Base-by-base conservation (phyloP, 2,888 invertebrate species). In the Polyploca ridens region DNA sequence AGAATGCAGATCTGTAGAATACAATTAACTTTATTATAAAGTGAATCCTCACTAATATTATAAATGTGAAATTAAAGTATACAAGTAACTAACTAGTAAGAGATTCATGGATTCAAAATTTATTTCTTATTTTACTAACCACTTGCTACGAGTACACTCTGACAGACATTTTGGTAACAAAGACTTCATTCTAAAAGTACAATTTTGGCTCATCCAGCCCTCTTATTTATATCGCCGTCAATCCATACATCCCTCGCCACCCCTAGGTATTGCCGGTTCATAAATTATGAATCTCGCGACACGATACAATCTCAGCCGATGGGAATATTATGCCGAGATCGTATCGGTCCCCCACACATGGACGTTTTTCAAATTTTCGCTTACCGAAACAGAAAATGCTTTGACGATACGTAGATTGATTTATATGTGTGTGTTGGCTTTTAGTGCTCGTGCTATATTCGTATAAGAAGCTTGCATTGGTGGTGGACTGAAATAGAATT, bases 221-320 rank as follows among this genome's bases (percentile, higher is more conserved):
- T 1, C 8, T 62, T 33, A 16, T 19, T 19, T 74, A 73, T 33
- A 66, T 81, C 76, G 16, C 2, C 8, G 62, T 58, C 64, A 64
- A 41, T 41, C 63, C 65, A 73, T 72, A 81, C 76, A 80, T 80
- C 81, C 77, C 72, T 74, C 71, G 67, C 70, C 70, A 79, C 79
- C 82, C 83, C 74, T 81, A 85, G 86, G 84, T 88, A 86, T 85
- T 77, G 71, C 78, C 74, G 76, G 82, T 85, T 89, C 89, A 91
- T 91, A 91, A 90, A 90, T 91, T 89, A 91, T 90, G 90, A 90
- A 90, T 90, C 84, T 81, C 73, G 81, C 80, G 85, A 85, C 81
- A 71, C 84, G 90, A 90, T 90, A 91, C 90, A 90, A 91, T 91
- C 90, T 90, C 82, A 67, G 66, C 74, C 87, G 82, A 90, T 90